phyloP scores from a whole-genome alignment of 2,113 vertebrate genomes.

The Pongo abelii region DNA sequence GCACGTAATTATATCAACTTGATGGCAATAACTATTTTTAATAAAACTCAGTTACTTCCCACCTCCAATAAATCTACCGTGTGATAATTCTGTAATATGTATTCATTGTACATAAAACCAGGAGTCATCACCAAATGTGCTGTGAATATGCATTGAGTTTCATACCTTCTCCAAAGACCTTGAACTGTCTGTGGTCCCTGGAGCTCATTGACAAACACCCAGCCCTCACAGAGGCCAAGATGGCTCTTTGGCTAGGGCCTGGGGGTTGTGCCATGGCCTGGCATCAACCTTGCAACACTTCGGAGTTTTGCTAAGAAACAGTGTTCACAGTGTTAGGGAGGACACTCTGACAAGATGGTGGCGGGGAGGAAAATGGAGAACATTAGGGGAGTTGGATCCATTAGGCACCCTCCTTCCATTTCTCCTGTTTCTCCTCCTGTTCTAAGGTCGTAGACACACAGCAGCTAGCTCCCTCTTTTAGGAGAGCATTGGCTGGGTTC shows the following conservation, averaged over 20 bases:
- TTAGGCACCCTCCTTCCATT: too few relatives aligned
- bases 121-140: not conserved
- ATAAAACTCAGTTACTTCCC: constrained; percentile 57
- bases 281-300: not conserved
- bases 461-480: not conserved
- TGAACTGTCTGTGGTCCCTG: not conserved
- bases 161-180: not conserved
- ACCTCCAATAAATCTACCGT: constrained; percentile 46
- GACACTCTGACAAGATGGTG: not conserved
- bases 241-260: not conserved
- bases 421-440: not conserved
- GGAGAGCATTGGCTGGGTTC: too few relatives aligned
- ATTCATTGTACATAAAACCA: constrained; percentile 27
- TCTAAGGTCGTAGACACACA: not conserved
- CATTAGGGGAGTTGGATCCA: not conserved
- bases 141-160: not conserved
- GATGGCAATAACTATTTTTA: constrained; percentile 63
- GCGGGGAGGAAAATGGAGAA: not conserved
- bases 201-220: not conserved
- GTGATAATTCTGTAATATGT: constrained; percentile 40
- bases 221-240: not conserved
- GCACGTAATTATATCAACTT: constrained; percentile 56
- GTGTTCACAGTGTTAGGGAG: not conserved
- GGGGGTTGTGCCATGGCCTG: too few relatives aligned
- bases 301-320: not conserved